These are phyloP conservation scores for Meloe dianella DNA, from an alignment of 2,888 invertebrate species.

Conservation along the genomic window DNA sequence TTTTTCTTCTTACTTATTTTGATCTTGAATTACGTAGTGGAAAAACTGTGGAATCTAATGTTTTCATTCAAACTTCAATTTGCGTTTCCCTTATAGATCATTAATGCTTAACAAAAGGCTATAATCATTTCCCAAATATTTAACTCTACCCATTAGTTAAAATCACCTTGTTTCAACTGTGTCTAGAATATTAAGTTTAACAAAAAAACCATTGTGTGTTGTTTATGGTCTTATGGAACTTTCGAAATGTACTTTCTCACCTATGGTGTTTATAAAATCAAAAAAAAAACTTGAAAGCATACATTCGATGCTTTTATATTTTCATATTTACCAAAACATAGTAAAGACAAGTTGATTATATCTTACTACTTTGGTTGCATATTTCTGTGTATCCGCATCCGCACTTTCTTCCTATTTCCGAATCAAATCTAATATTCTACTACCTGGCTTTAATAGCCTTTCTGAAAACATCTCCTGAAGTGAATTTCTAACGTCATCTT, in stretches of 20 bases:
- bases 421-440: conserved; percentile 34
- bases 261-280: not conserved
- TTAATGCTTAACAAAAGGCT: not conserved
- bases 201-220: not conserved
- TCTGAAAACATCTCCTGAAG: not conserved
- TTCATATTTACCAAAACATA: conserved; percentile 13
- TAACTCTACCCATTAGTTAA: not conserved
- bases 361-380: conserved; percentile 40
- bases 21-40: not conserved
- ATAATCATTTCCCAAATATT: not conserved
- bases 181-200: not conserved
- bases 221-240: not conserved
- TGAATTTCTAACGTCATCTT: not conserved
- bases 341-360: conserved; percentile 35
- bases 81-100: not conserved
- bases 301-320: not conserved
- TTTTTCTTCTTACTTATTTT: not conserved
- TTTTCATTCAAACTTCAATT: not conserved
- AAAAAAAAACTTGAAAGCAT: not conserved
- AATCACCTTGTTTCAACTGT: not conserved
- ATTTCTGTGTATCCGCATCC: conserved; percentile 37
- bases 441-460: conserved; percentile 36
- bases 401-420: conserved; percentile 42
- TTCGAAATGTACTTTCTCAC: not conserved
- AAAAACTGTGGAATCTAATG: not conserved